phyloP scores from a whole-genome alignment of 1,140 invertebrate genomes.

The Trialeurodes vaporariorum region DNA sequence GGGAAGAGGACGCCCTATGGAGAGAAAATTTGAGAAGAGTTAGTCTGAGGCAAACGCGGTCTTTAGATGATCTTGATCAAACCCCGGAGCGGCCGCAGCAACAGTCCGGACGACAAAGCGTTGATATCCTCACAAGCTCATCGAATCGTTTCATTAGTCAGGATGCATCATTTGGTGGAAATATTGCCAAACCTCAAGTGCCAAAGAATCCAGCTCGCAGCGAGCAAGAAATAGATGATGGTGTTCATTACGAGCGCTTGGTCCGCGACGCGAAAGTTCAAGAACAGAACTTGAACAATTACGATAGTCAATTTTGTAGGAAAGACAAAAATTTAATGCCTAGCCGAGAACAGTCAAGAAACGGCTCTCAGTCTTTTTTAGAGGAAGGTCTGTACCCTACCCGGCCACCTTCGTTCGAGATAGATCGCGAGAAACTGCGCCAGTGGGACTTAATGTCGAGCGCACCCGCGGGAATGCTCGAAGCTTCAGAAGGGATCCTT shows the following conservation, averaged over 20 bases:
- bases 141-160: not conserved
- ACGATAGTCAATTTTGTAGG: conserved; percentile 4
- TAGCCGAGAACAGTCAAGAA: conserved; percentile 14
- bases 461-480: conserved; percentile 40
- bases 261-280: not conserved
- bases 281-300: not conserved
- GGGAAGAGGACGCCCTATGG: conserved; percentile 73
- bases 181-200: conserved; percentile 5
- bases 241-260: conserved; percentile 32
- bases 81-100: conserved; percentile 14
- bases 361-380: conserved; percentile 39
- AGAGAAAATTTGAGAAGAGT: conserved; percentile 61
- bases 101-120: conserved; percentile 19
- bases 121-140: conserved; percentile 16
- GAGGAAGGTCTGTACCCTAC: conserved; percentile 40
- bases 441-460: conserved; percentile 80
- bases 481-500: conserved; percentile 8
- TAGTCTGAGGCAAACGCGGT: conserved; percentile 64
- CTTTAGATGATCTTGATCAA: conserved; percentile 60
- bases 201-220: not conserved
- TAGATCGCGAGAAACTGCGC: conserved; percentile 69
- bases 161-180: not conserved
- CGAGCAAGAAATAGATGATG: conserved; percentile 20
- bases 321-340: conserved; percentile 13
- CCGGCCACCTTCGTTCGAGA: conserved; percentile 37